A percentile compares a stretch with the other conserved stretches of the same genome.
These are phyloP conservation scores for Cuniculus paca DNA, from an alignment of 2,797 vertebrate genomes.

Conservation along the genomic window DNA sequence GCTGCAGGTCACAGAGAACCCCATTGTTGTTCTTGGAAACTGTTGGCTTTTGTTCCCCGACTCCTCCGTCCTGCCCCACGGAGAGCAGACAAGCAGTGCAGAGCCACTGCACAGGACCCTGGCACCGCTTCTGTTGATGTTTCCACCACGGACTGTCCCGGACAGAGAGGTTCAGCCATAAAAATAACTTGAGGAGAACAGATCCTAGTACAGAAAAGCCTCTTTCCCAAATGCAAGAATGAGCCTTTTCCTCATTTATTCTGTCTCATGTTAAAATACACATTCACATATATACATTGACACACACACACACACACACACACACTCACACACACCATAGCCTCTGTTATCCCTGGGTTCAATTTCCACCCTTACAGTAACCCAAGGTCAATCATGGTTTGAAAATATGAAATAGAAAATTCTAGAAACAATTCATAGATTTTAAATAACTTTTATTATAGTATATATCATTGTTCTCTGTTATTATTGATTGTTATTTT, in stretches of 20 bases:
- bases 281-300: background rate
- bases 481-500: background rate
- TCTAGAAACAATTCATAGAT: background rate
- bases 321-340: background rate
- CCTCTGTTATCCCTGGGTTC: background rate
- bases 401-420: background rate
- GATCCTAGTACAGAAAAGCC: background rate
- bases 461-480: background rate
- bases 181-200: constrained; percentile 1
- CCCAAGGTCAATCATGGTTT: background rate
- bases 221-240: constrained; percentile 17
- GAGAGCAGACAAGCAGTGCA: constrained; percentile 11
- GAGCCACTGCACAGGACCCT: background rate
- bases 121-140: background rate
- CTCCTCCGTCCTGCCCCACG: background rate
- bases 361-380: background rate
- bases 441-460: background rate
- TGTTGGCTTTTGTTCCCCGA: background rate
- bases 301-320: background rate
- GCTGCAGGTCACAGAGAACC: constrained; percentile 66
- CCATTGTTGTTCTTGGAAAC: constrained; percentile 74
- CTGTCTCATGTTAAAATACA: background rate
- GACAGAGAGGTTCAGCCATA: constrained; percentile 43
- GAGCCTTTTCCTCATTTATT: background rate
- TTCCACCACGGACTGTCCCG: constrained; percentile 36